phyloP scores from a whole-genome alignment of 2,888 invertebrate species.

The Alentia gelatinosa region DNA sequence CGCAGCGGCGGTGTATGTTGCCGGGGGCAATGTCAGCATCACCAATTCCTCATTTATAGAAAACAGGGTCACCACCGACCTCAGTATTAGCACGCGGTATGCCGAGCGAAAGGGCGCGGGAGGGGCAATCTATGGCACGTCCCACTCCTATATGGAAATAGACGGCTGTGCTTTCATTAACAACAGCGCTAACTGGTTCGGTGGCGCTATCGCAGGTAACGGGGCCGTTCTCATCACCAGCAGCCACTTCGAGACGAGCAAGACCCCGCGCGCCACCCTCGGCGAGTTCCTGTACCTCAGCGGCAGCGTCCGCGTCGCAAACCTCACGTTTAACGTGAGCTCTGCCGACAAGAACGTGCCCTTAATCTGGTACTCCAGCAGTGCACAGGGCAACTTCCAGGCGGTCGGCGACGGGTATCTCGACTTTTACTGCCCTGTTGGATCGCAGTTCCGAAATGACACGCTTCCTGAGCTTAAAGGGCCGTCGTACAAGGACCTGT shows the following conservation, averaged over 20 bases:
- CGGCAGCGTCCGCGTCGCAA: not conserved
- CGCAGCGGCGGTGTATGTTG: slow-evolving; percentile 45
- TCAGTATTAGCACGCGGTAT: not conserved
- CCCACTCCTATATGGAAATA: not conserved
- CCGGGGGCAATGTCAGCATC: slow-evolving; percentile 23
- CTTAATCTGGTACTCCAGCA: slow-evolving; percentile 51
- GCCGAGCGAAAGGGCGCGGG: slow-evolving; percentile 49
- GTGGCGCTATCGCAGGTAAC: slow-evolving; percentile 42
- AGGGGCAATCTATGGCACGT: slow-evolving; percentile 52
- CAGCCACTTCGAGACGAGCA: slow-evolving; percentile 29
- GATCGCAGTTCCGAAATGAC: slow-evolving; percentile 43
- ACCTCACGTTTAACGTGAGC: slow-evolving; percentile 26
- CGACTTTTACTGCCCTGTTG: slow-evolving; percentile 44
- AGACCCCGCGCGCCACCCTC: not conserved
- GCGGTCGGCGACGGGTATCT: slow-evolving; percentile 5
- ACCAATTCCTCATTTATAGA: not conserved
- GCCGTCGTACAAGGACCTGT: slow-evolving; percentile 44
- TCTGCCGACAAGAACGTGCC: not conserved
- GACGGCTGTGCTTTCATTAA: slow-evolving; percentile 40
- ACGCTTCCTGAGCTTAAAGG: not conserved
- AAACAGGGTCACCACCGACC: slow-evolving; percentile 18
- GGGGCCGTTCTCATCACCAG: slow-evolving; percentile 10
- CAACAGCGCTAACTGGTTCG: slow-evolving; percentile 57
- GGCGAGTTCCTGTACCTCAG: slow-evolving; percentile 47
- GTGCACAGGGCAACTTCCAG: not conserved